These are phyloP conservation scores for Oncorhynchus kisutch DNA, from an alignment of 2,113 vertebrate genomes.

Conservation along the genomic window DNA sequence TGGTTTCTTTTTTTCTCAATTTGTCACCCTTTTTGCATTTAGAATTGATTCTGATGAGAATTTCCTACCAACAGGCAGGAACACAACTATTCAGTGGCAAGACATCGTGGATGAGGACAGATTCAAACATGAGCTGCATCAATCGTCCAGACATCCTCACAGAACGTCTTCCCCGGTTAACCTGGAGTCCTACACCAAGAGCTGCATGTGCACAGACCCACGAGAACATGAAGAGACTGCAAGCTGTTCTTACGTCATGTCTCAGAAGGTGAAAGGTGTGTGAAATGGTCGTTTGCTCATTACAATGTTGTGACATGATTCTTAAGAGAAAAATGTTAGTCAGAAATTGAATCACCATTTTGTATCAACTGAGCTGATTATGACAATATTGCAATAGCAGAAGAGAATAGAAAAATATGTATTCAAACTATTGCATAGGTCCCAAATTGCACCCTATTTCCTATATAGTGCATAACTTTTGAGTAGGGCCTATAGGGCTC, in stretches of 20 bases:
- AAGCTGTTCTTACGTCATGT: neutral
- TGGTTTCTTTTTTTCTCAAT: too few species aligned
- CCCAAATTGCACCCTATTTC: too few species aligned
- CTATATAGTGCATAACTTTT: too few species aligned
- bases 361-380: neutral
- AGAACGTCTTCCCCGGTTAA: constrained; percentile 52
- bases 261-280: constrained; percentile 29
- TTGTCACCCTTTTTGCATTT: too few species aligned
- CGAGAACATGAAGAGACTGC: constrained; percentile 1
- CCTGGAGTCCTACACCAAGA: constrained; percentile 37
- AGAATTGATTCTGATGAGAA: neutral
- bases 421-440: too few species aligned
- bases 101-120: constrained; percentile 31
- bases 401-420: neutral
- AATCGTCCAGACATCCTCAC: neutral
- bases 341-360: too few species aligned
- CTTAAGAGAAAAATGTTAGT: too few species aligned
- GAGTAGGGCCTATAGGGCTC: too few species aligned
- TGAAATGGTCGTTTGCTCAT: neutral
- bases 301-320: too few species aligned
- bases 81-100: neutral
- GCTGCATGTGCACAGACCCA: neutral
- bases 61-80: constrained; percentile 4
- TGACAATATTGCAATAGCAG: neutral
- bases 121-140: constrained; percentile 36